Percentiles rank a stretch among this genome's conserved stretches.
Evolutionary conservation across 2,797 vertebrate species (phyloP).

Genomic region (Catharus ustulatus): DNA sequence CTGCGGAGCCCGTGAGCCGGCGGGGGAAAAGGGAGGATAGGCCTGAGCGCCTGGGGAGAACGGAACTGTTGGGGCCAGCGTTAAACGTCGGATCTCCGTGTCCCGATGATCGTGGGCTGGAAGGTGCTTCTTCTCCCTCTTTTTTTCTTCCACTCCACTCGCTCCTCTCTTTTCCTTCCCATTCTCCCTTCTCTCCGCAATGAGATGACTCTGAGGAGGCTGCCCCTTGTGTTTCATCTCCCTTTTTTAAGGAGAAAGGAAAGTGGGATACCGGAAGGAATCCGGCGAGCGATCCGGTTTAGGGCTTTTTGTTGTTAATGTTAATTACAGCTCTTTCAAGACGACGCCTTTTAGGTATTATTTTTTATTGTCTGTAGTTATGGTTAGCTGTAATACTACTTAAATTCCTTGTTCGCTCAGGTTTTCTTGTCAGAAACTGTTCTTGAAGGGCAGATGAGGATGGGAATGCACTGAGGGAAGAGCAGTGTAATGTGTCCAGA

Average conservation of each 20-base stretch:
- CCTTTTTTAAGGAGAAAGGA: not conserved
- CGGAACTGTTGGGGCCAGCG: not conserved
- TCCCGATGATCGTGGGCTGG: not conserved
- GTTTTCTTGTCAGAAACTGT: not conserved
- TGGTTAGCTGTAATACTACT: not conserved
- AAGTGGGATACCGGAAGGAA: not conserved
- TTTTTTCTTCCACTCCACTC: accelerated
- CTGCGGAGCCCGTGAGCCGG: not conserved
- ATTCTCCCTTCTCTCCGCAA: accelerated
- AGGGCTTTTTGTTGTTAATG: not conserved
- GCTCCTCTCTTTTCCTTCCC: not conserved
- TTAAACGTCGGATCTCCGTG: not conserved
- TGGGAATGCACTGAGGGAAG: not conserved
- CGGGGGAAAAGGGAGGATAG: no score
- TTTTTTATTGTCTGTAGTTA: not conserved
- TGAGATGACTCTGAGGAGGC: not conserved
- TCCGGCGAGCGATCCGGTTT: not conserved
- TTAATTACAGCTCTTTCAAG: not conserved
- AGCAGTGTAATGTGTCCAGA: not conserved
- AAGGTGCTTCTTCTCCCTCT: not conserved
- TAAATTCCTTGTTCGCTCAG: not conserved
- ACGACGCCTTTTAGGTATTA: not conserved
- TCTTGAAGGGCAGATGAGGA: not conserved
- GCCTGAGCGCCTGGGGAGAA: not conserved
- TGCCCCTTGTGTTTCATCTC: not conserved